Evolutionary conservation across 2,888 invertebrate species (phyloP).

Genomic region (Embidobia sp.): DNA sequence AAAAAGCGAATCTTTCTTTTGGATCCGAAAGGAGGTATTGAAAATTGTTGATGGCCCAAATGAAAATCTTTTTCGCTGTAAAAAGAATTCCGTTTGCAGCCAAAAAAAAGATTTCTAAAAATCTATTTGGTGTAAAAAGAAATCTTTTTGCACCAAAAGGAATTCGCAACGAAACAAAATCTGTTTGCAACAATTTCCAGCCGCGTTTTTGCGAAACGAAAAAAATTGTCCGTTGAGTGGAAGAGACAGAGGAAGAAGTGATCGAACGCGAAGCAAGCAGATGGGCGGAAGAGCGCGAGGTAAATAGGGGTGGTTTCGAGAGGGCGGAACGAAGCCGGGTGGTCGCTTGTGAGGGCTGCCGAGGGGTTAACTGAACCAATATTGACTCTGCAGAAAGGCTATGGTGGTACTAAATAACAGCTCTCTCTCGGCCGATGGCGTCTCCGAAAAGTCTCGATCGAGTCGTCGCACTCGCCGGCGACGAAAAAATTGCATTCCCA

Average conservation of each 20-base stretch:
- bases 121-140: no score
- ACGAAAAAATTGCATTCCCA: no score
- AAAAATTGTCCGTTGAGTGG: no score
- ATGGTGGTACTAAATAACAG: slow-evolving; percentile 73
- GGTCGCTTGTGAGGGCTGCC: slow-evolving; percentile 56
- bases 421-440: slow-evolving; percentile 51
- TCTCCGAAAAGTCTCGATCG: neutral
- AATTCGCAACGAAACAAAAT: neutral
- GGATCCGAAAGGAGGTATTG: no score
- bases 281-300: slow-evolving; percentile 66
- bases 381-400: slow-evolving; percentile 78
- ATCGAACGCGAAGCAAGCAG: slow-evolving; percentile 45
- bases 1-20: slow-evolving; percentile 33
- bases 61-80: no score
- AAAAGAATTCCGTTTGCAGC: no score
- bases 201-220: no score
- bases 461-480: slow-evolving; percentile 14
- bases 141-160: no score
- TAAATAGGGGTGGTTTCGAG: slow-evolving; percentile 66
- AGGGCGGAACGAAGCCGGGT: slow-evolving; percentile 65
- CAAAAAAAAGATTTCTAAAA: no score
- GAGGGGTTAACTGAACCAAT: slow-evolving; percentile 79
- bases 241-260: no score
- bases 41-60: no score
- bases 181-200: neutral